A percentile compares a stretch with the other conserved stretches of the same genome.
Evolutionary conservation across 2,113 vertebrate genomes (phyloP).

Genomic region (Haemorhous mexicanus): DNA sequence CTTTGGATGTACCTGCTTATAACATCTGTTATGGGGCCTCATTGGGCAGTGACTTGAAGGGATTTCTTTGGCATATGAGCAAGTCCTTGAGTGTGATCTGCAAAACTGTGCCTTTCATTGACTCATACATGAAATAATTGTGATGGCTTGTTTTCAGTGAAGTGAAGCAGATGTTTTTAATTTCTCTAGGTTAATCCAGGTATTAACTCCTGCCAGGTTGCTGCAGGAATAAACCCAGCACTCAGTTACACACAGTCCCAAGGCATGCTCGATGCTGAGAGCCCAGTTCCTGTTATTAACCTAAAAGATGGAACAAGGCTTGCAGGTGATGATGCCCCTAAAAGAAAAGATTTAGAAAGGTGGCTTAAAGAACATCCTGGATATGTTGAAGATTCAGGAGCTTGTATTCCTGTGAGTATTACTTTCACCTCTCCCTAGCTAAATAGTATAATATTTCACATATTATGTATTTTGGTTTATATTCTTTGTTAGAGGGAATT

Average conservation of each 20-base stretch:
- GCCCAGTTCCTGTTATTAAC: constrained; percentile 93
- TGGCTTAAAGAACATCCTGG: constrained; percentile 96
- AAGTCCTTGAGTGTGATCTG: background rate
- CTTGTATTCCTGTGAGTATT: constrained; percentile 90
- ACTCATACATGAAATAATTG: background rate
- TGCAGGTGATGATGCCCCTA: constrained; percentile 94
- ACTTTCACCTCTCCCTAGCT: background rate
- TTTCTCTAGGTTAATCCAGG: constrained; percentile 79
- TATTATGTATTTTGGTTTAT: background rate
- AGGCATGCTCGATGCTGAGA: constrained; percentile 81
- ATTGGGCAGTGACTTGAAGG: background rate
- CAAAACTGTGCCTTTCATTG: background rate
- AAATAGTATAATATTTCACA: background rate
- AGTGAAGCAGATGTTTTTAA: background rate
- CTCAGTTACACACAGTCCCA: constrained; percentile 72
- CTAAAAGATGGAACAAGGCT: constrained; percentile 96
- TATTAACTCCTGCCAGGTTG: constrained; percentile 81
- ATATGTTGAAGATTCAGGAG: constrained; percentile 94
- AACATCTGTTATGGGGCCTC: background rate
- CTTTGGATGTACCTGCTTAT: background rate
- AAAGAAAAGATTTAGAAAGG: constrained; percentile 88
- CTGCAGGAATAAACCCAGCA: constrained; percentile 68
- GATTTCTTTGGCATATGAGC: background rate
- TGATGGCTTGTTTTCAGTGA: background rate
- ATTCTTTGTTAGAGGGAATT: background rate